Base-by-base conservation (phyloP, 2,113 vertebrate genomes). In the Actenoides lindsayi region DNA sequence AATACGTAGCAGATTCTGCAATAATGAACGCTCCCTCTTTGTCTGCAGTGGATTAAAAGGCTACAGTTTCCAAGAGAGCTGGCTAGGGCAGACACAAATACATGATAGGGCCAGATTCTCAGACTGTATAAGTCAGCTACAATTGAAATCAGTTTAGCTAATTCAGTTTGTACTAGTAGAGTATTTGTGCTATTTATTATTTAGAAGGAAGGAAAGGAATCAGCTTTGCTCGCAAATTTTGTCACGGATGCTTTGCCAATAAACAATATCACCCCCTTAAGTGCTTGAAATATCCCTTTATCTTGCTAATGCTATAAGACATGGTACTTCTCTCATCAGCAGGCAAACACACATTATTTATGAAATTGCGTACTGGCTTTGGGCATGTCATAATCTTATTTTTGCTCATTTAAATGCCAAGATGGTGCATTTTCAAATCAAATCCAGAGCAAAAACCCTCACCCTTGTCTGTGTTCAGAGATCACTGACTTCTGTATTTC, bases 381-480 rank as follows among this genome's bases (percentile, higher is more conserved):
- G 62, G 80, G 77, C 78, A 59, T 60, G 27, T 37, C 70, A 42
- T 84, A 82, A 89, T 75, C 86, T 81, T 63, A 51, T 60, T 93
- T 96, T 89, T 87, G 37, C 77, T 81, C 57, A 79, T 94, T 94
- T 69, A 94, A 92, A 92, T 87, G 46, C 46, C 54, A 81, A 73
- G 21, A 50, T 41, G 65, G 25, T 31, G 57, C 25, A 53, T 73
- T 84, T 90, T 62, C 37, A 82, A 65, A 74, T 54, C 44, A 57
- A 89, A 87, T n/a, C 35, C 25, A 68, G 44, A 11, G 88, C 65
- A 16, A 63, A 37, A 51, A 19, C 0, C 42, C 0, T 4, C 16
- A 35, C 20, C 6, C 17, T 65, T 48, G 4, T 37, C 59, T 71
- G 42, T 63, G 54, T n/a, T 89, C 19, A 50, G 35, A 95, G 81